phyloP scores from a whole-genome alignment of 2,113 vertebrate genomes.

The Elephantulus edwardii region DNA sequence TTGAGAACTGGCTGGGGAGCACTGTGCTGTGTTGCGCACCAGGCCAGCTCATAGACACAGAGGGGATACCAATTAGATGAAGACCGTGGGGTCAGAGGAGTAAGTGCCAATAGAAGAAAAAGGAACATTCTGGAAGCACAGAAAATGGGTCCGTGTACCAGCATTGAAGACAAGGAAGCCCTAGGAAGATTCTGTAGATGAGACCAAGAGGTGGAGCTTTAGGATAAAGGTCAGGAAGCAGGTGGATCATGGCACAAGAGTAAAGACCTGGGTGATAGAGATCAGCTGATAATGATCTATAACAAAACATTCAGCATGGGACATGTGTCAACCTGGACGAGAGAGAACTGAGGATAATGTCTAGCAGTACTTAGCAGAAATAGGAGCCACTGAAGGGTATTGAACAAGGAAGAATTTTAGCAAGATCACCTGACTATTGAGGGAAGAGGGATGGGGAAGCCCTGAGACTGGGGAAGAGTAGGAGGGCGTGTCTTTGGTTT shows the following conservation, averaged over 20 bases:
- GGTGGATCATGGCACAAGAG: background rate
- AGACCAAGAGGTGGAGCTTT: background rate
- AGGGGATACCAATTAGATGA: too few species aligned
- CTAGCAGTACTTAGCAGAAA: background rate
- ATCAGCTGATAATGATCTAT: background rate
- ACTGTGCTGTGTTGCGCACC: rapidly evolving
- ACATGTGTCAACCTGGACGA: rapidly evolving
- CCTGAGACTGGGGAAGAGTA: too few species aligned
- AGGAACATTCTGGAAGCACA: background rate
- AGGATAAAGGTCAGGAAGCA: background rate
- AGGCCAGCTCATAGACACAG: background rate
- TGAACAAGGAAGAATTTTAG: background rate
- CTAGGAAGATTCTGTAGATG: background rate
- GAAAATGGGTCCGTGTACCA: background rate
- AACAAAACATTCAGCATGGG: background rate
- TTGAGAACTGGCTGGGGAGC: background rate
- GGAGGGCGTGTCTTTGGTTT: rapidly evolving
- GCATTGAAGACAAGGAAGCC: background rate
- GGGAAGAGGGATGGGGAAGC: background rate
- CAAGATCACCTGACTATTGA: background rate
- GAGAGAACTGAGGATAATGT: background rate
- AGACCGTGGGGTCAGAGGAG: background rate
- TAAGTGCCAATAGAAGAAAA: background rate
- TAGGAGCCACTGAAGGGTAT: background rate
- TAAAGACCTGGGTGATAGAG: background rate